Evolutionary conservation across 2,797 vertebrate species (phyloP).

Genomic region (Sphenopsis melanotis): DNA sequence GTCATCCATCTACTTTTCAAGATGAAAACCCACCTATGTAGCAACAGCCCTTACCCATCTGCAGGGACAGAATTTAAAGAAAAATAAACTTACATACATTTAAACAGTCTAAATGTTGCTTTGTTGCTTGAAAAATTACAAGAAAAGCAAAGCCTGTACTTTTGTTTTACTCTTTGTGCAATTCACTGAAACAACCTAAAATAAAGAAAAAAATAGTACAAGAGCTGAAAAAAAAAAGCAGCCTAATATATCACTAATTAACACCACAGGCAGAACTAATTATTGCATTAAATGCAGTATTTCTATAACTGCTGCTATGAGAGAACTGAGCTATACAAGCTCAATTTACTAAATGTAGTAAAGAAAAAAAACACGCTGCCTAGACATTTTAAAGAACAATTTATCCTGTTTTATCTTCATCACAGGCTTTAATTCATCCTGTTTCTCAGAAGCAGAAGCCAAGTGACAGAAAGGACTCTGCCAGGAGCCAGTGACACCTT

Average conservation of each 20-base stretch:
- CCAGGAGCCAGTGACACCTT: not conserved
- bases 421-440: not conserved
- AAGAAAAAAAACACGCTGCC: not conserved
- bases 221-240: not conserved
- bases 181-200: not conserved
- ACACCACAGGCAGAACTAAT: not conserved
- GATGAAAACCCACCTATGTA: not conserved
- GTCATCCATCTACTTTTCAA: not conserved
- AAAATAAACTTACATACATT: not conserved
- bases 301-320: not conserved
- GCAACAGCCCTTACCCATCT: not conserved
- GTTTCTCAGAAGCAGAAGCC: not conserved
- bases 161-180: not conserved
- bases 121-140: not conserved
- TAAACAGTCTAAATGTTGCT: not conserved
- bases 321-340: not conserved
- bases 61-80: not conserved
- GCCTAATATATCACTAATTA: not conserved
- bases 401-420: not conserved
- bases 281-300: not conserved
- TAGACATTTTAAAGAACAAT: not conserved
- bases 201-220: not conserved
- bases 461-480: not conserved
- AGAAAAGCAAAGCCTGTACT: not conserved
- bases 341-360: not conserved